Evolutionary conservation across 2,797 vertebrate genomes (phyloP).

Genomic region (Muscicapa comitata): DNA sequence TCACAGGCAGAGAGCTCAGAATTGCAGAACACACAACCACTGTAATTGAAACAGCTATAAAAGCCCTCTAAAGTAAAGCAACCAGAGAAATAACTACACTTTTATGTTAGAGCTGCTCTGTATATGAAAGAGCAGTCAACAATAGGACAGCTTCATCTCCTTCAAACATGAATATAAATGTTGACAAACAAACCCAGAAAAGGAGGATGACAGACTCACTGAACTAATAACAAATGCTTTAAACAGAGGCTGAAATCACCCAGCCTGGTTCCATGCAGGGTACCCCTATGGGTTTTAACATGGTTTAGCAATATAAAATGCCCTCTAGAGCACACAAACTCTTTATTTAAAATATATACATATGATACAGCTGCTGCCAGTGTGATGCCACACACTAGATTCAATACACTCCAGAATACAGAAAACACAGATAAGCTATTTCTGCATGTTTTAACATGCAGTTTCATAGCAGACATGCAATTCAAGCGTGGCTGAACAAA

Average conservation of each 20-base stretch:
- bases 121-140: slow-evolving; percentile 25
- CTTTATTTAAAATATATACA: slow-evolving; percentile 15
- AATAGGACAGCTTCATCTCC: slow-evolving; percentile 27
- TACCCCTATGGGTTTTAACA: slow-evolving; percentile 27
- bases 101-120: slow-evolving; percentile 39
- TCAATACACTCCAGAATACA: not conserved
- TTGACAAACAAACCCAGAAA: slow-evolving; percentile 62
- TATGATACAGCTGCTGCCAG: slow-evolving; percentile 30
- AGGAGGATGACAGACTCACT: slow-evolving; percentile 38
- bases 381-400: not conserved
- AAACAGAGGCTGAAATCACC: slow-evolving; percentile 64
- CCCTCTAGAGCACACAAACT: slow-evolving; percentile 53
- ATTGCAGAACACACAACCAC: not conserved
- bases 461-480: not conserved
- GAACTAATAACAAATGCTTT: slow-evolving; percentile 59
- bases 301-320: slow-evolving; percentile 58
- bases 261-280: slow-evolving; percentile 24
- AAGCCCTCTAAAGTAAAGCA: slow-evolving; percentile 11
- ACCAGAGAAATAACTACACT: not conserved
- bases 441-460: not conserved
- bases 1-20: not conserved
- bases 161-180: slow-evolving; percentile 46
- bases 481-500: not conserved
- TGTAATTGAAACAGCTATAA: not conserved
- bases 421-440: not conserved